Evolutionary conservation across 2,113 vertebrate species (phyloP), one percentile per base, ranked within the genome.

Genomic region (Alces alces): DNA sequence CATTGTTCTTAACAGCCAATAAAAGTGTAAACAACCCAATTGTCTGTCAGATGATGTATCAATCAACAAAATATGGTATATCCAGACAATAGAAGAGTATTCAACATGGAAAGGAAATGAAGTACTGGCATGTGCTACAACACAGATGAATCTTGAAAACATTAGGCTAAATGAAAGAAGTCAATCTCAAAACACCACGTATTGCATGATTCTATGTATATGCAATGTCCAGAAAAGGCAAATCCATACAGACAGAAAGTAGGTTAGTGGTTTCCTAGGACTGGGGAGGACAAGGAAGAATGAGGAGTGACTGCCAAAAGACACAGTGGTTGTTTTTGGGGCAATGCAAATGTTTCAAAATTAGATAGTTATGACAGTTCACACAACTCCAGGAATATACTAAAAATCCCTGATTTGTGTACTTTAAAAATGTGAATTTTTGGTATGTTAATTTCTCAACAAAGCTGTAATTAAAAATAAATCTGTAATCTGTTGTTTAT

Each of bases 111-210:
- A 93, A 93, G 43, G 36, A 79, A 95, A 95, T n/a, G 47, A 86
- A 89, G 16, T 30, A 33, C 28, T 28, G 3, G 73, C 30, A 58
- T 39, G 30, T 19, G 9, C 21, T 87, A 43, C 43, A n/a, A 60
- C 30, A 83, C 30, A 23, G 50, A n/a, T 66, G 17, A 80, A 39
- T 61, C 58, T 80, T 91, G 19, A 90, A 96, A 96, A 92, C 30
- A n/a, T 82, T 66, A 84, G 3, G 27, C 9, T 61, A 89, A 96
- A 39, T 57, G 30, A 61, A 96, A 96, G 61, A 94, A 96, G 52
- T 6, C 27, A 76, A 47, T 91, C 86, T 54, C 15, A 85, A 89
- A 96, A 80, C 25, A 82, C 7, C 57, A 66, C 4, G 16, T 84
- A 23, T 12, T 91, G 6, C 57, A n/a, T 10, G 5, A 61, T 14